These are phyloP conservation scores for Cottoperca gobio DNA, from an alignment of 2,797 vertebrate genomes.

Conservation along the genomic window DNA sequence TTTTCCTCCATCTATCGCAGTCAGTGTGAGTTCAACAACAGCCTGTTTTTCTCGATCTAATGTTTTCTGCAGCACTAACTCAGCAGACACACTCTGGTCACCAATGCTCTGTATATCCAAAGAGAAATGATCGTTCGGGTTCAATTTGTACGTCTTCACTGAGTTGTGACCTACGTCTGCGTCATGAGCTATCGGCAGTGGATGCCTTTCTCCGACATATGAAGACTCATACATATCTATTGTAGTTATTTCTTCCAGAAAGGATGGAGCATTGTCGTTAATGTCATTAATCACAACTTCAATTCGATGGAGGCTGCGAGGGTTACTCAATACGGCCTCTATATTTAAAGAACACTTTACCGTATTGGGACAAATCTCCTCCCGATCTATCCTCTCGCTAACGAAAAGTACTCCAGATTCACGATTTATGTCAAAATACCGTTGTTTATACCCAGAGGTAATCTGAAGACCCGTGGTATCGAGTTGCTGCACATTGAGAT, in stretches of 20 bases:
- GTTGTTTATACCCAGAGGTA: constrained; percentile 57
- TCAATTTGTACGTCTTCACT: constrained; percentile 79
- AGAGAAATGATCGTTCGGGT: constrained; percentile 76
- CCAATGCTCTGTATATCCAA: constrained; percentile 72
- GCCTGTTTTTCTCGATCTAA: constrained; percentile 81
- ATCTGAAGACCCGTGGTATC: constrained; percentile 65
- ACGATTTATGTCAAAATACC: constrained; percentile 78
- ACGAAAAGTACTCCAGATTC: constrained; percentile 78
- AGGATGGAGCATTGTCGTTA: constrained; percentile 77
- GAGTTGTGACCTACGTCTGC: constrained; percentile 74
- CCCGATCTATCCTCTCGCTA: constrained; percentile 81
- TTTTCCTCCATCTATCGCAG: constrained; percentile 81
- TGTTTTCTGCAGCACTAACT: constrained; percentile 77
- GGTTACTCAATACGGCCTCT: constrained; percentile 73
- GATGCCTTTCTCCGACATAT: constrained; percentile 74
- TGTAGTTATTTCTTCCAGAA: constrained; percentile 37
- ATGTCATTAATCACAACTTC: constrained; percentile 75
- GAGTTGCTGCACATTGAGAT: constrained; percentile 73
- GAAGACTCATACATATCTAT: constrained; percentile 59
- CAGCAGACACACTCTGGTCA: constrained; percentile 73
- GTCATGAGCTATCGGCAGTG: constrained; percentile 72
- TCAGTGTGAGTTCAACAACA: constrained; percentile 72
- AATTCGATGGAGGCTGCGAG: constrained; percentile 74
- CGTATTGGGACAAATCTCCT: constrained; percentile 78
- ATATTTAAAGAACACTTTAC: constrained; percentile 77